These are phyloP conservation scores for Halichoerus grypus DNA, from an alignment of 2,113 vertebrate genomes.

Conservation along the genomic window DNA sequence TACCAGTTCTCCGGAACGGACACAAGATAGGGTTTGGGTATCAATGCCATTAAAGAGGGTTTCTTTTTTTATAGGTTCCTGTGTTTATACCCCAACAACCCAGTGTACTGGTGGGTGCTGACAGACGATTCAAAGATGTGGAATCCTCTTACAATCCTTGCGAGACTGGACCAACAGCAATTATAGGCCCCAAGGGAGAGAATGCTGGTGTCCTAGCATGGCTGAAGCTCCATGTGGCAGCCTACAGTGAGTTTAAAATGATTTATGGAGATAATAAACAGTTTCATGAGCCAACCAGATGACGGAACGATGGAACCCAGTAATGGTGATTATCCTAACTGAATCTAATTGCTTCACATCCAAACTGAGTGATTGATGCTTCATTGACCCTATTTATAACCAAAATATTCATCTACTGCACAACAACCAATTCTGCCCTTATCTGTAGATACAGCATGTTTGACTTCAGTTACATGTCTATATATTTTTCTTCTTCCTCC, in stretches of 20 bases:
- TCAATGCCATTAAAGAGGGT: not conserved
- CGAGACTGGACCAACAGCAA: not conserved
- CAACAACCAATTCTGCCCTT: not conserved
- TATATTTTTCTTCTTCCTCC: not conserved
- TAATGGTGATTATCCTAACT: not conserved
- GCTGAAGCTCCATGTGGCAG: not conserved
- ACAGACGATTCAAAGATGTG: not conserved
- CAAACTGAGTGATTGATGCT: not conserved
- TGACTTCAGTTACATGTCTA: not conserved
- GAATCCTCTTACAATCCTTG: not conserved
- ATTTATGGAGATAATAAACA: conserved; percentile 40
- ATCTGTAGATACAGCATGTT: not conserved
- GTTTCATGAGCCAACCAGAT: conserved; percentile 47
- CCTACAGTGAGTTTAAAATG: not conserved
- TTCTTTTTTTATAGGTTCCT: not conserved
- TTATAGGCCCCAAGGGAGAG: not conserved
- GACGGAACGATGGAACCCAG: conserved; percentile 6
- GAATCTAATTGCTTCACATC: conserved; percentile 42
- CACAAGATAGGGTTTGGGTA: not conserved
- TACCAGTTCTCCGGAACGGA: not conserved
- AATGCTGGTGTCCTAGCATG: not conserved
- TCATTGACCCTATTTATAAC: not conserved
- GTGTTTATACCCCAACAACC: not conserved
- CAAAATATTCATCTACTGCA: not conserved
- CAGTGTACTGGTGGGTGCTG: not conserved